Conservation (phyloP, 2,888 invertebrate species). For the Cheilosia vernalis region DNA sequence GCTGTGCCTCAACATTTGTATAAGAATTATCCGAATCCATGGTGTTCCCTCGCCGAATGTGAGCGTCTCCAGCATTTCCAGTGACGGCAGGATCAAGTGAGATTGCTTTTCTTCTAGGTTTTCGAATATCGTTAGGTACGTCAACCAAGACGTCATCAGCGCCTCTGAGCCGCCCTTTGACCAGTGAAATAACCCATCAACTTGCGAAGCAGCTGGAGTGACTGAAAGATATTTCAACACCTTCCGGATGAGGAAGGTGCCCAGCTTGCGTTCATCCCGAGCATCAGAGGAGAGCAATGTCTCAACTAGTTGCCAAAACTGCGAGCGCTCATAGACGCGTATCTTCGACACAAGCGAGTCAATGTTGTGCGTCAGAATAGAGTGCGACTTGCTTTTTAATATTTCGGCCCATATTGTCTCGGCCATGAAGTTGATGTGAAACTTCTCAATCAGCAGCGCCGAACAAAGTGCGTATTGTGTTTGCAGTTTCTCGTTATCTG, state of each 20-base stretch:
- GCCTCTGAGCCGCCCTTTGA: conserved; percentile 1
- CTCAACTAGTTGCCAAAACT: conserved; percentile 73
- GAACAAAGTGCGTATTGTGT: conserved; percentile 41
- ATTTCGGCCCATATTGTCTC: conserved; percentile 36
- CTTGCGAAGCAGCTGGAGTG: not conserved
- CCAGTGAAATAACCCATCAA: conserved; percentile 23
- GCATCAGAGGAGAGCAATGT: conserved; percentile 76
- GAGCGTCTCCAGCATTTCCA: conserved; percentile 74
- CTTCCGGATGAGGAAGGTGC: conserved; percentile 78
- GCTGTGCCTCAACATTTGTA: conserved; percentile 78
- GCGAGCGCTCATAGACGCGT: not conserved
- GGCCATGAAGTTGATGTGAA: conserved; percentile 7
- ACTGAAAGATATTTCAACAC: conserved; percentile 39
- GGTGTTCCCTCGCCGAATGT: conserved; percentile 55
- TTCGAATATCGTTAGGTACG: conserved; percentile 80
- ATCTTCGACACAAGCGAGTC: conserved; percentile 14
- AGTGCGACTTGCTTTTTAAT: not conserved
- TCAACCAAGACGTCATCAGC: conserved; percentile 76
- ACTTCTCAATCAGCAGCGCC: conserved; percentile 36
- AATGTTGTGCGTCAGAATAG: conserved; percentile 34
- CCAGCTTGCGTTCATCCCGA: conserved; percentile 78
- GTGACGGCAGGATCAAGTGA: conserved; percentile 81
- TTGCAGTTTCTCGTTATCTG: conserved; percentile 4
- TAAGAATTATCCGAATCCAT: conserved; percentile 78
- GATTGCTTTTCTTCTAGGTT: conserved; percentile 82